These are phyloP conservation scores for Idaea dimidiata DNA, from an alignment of 2,888 invertebrate genomes.

Conservation along the genomic window DNA sequence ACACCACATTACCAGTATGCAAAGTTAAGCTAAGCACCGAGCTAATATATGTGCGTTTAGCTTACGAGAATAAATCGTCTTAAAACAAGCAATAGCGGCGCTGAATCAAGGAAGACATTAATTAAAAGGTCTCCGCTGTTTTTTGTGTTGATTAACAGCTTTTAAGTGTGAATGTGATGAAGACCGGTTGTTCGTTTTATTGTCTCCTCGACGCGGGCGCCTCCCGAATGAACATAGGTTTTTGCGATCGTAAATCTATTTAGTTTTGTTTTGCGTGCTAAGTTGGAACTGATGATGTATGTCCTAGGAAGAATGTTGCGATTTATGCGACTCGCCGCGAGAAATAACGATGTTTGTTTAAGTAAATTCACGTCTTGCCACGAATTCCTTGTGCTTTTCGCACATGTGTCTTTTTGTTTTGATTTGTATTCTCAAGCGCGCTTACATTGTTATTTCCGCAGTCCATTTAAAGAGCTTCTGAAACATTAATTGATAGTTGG, in stretches of 20 bases:
- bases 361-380: slow-evolving; percentile 20
- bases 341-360: slow-evolving; percentile 29
- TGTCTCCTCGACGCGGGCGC: slow-evolving; percentile 32
- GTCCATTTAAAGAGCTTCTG: background rate
- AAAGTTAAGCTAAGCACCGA: slow-evolving; percentile 25
- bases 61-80: slow-evolving; percentile 44
- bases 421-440: background rate
- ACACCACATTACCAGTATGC: slow-evolving; percentile 30
- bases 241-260: slow-evolving; percentile 30
- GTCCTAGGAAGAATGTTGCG: slow-evolving; percentile 24
- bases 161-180: slow-evolving; percentile 31
- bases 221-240: slow-evolving; percentile 23
- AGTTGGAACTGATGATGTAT: slow-evolving; percentile 22
- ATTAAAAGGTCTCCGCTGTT: slow-evolving; percentile 43
- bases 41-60: slow-evolving; percentile 33
- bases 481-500: background rate
- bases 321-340: slow-evolving; percentile 27
- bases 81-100: slow-evolving; percentile 38
- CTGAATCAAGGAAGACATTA: slow-evolving; percentile 56
- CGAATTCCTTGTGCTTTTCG: slow-evolving; percentile 19
- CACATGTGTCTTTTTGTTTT: slow-evolving; percentile 8
- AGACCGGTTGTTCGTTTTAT: slow-evolving; percentile 22
- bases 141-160: slow-evolving; percentile 41
- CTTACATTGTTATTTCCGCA: background rate
- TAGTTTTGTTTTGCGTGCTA: slow-evolving; percentile 26